These are phyloP conservation scores for Seira musarum DNA, from an alignment of 2,888 invertebrate genomes.

Conservation along the genomic window DNA sequence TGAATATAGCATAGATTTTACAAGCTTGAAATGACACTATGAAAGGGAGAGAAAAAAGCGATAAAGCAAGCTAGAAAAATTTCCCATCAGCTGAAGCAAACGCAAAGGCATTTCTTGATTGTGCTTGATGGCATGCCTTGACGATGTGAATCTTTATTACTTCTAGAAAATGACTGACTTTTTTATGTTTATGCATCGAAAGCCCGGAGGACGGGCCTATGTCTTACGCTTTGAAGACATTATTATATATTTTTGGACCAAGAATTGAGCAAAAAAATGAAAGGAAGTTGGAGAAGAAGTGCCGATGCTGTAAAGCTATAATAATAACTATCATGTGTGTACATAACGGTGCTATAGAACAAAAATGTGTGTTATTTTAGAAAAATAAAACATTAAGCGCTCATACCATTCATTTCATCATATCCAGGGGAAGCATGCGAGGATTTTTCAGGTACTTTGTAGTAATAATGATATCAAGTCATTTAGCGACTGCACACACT, in stretches of 20 bases:
- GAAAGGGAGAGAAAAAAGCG: conserved; percentile 9
- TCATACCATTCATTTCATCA: not conserved
- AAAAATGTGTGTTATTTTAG: not conserved
- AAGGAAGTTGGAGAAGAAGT: conserved; percentile 16
- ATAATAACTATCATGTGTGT: conserved; percentile 15
- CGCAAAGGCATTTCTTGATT: not conserved
- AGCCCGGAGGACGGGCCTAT: not conserved
- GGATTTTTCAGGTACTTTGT: not conserved
- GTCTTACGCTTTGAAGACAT: not conserved
- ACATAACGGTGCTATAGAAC: not conserved
- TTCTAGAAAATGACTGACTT: conserved; percentile 34
- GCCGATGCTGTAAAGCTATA: conserved; percentile 15
- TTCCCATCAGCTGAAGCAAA: conserved; percentile 1
- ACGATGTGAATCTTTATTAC: conserved; percentile 34
- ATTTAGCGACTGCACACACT: not conserved
- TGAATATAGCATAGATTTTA: too few relatives aligned
- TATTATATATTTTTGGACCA: conserved; percentile 2
- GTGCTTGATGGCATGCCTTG: not conserved
- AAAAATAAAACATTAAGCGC: not conserved
- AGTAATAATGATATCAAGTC: not conserved
- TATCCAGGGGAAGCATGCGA: not conserved
- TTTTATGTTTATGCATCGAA: conserved; percentile 23
- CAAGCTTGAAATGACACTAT: not conserved
- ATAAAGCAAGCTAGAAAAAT: conserved; percentile 17
- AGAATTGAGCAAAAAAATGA: conserved; percentile 25